Base-by-base conservation (phyloP, 2,888 invertebrate species). In the Bibio marci region DNA sequence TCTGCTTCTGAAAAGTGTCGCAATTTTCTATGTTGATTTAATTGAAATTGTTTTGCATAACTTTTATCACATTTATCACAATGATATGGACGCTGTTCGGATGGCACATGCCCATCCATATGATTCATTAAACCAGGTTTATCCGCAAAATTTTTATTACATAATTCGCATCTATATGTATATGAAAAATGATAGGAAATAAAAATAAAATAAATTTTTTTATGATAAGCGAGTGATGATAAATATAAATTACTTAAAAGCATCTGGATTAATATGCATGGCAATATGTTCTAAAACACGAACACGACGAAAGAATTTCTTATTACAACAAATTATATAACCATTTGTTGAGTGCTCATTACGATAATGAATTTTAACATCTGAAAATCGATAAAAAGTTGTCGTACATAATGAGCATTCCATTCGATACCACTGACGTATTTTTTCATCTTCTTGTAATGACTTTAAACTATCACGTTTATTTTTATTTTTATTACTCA, bases 41-140 rank as follows among this genome's bases (percentile, higher is more conserved):
- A 19, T 30, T 37, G 37, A 30, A 37, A 41, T 35, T 37, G 31
- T 30, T 32, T 41, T 4, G 37, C 37, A 27, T 34, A 41, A 2
- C 22, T 30, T 13, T 41, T 34, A 2, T 32, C 22, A 25, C 41
- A 41, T 4, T 34, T 33, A 30, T 37, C 41, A 17, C 41, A 40
- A 32, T 34, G 15, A 15, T 14, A 14, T 7, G 14, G 15, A 15
- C 32, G 11, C 15, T 32, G 14, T 14, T 32, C 32, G 3, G 17
- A 11, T 17, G 32, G 15, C 11, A 15, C 32, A 32, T 32, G 32
- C 8, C 32, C 17, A 15, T 32, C 32, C 15, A 32, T 8, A 32
- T 32, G 32, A 15, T 32, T 13, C 15, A 32, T 13, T 14, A 32
- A 17, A 14, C 14, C 11, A 11, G 32, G 32, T 32, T 32, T 32